Evolutionary conservation across 2,113 vertebrate species (phyloP).

Genomic region (Tragelaphus buxtoni): DNA sequence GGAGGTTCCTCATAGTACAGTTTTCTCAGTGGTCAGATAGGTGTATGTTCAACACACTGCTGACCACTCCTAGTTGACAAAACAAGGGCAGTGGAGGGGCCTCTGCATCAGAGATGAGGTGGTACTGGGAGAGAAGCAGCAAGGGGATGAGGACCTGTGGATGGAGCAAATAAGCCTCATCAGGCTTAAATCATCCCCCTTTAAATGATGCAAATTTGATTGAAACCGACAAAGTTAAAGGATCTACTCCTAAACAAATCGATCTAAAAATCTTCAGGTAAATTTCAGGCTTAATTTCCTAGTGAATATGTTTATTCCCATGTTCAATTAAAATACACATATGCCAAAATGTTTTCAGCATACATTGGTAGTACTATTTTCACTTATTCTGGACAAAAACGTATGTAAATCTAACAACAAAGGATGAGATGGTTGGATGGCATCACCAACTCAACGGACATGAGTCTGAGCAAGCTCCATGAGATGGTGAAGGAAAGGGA

Average conservation of each 20-base stretch:
- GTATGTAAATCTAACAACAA: background rate
- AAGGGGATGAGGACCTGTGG: background rate
- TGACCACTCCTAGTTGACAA: background rate
- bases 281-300: background rate
- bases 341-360: background rate
- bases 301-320: background rate
- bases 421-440: background rate
- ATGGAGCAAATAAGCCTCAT: background rate
- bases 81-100: fast-evolving
- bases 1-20: background rate
- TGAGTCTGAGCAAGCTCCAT: background rate
- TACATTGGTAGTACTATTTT: background rate
- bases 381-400: background rate
- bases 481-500: background rate
- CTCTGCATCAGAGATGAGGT: fast-evolving
- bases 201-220: background rate
- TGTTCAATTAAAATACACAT: background rate
- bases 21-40: background rate
- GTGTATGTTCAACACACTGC: background rate
- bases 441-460: background rate
- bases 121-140: background rate
- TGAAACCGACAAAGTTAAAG: background rate
- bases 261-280: background rate
- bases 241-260: background rate
- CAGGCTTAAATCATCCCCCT: background rate